Conservation (phyloP, 2,888 invertebrate species). For the Scaptomyza parva region DNA sequence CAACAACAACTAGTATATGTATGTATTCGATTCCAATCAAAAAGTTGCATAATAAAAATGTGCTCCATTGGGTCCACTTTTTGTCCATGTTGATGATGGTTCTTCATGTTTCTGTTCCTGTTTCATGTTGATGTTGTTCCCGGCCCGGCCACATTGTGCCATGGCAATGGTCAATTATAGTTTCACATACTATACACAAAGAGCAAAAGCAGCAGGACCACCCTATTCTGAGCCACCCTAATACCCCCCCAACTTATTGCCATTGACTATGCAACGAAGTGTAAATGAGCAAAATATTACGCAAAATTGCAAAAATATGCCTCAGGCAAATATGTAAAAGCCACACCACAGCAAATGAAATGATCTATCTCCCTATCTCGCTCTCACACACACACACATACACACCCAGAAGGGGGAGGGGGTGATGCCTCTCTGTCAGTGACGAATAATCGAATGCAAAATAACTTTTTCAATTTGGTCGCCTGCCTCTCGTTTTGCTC, state of each 20-base stretch:
- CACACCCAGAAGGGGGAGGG: no score
- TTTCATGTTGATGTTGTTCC: constrained; percentile 21
- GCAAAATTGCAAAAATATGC: constrained; percentile 74
- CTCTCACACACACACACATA: neutral
- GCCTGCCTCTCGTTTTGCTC: constrained; percentile 45
- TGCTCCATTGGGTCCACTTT: constrained; percentile 63
- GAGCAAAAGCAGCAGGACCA: constrained; percentile 25
- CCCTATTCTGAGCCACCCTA: neutral
- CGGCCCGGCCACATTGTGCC: constrained; percentile 35
- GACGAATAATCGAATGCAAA: constrained; percentile 76
- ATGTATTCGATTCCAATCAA: constrained; percentile 58
- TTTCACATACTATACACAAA: no score
- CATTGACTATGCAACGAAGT: constrained; percentile 70
- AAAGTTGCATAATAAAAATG: constrained; percentile 67
- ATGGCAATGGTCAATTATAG: constrained; percentile 56
- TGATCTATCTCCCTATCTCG: constrained; percentile 34
- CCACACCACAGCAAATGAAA: constrained; percentile 56
- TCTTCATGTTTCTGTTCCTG: no score
- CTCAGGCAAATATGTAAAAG: constrained; percentile 30
- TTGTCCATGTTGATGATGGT: neutral
- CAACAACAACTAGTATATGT: neutral
- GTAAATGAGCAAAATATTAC: constrained; percentile 78
- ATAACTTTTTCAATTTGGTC: constrained; percentile 73
- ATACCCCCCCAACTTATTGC: neutral
- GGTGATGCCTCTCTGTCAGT: constrained; percentile 40